A percentile compares a stretch with the other conserved stretches of the same genome.
These are phyloP conservation scores for Genyomyrus donnyi DNA, from an alignment of 2,113 vertebrate genomes.

Conservation along the genomic window DNA sequence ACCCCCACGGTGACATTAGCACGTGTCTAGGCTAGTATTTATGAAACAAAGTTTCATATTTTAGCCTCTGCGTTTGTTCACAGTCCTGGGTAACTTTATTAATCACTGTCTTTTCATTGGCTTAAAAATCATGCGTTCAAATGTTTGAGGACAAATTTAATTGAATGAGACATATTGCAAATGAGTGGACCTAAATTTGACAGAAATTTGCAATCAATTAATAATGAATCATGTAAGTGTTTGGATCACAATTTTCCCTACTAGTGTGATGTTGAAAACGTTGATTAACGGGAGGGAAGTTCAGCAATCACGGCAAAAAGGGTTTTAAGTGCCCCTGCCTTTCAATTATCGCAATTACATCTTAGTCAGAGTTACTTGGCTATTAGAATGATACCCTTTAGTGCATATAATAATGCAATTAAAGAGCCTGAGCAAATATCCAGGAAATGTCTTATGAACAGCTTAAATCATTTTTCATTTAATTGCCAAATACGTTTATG, in stretches of 20 bases:
- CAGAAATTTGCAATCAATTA: background rate
- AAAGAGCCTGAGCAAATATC: background rate
- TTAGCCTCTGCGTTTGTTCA: background rate
- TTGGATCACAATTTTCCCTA: background rate
- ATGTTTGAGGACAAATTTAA: background rate
- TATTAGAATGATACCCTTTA: background rate
- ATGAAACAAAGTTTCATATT: background rate
- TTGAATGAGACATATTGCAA: background rate
- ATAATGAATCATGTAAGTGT: background rate
- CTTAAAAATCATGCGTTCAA: background rate
- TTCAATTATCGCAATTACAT: conserved; percentile 14
- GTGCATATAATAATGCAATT: background rate
- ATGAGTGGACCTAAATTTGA: background rate
- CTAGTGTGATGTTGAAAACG: background rate
- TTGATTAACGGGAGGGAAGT: background rate
- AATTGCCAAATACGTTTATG: background rate
- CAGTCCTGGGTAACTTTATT: background rate
- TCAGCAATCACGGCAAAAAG: background rate
- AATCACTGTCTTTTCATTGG: background rate
- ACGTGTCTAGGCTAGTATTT: background rate
- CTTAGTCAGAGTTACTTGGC: background rate
- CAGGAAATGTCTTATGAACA: background rate
- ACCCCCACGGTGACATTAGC: background rate
- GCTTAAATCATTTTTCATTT: background rate
- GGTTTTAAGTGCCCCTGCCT: background rate